phyloP scores from a whole-genome alignment of 23 tunicate genomes.

The Trididemnum clinides region DNA sequence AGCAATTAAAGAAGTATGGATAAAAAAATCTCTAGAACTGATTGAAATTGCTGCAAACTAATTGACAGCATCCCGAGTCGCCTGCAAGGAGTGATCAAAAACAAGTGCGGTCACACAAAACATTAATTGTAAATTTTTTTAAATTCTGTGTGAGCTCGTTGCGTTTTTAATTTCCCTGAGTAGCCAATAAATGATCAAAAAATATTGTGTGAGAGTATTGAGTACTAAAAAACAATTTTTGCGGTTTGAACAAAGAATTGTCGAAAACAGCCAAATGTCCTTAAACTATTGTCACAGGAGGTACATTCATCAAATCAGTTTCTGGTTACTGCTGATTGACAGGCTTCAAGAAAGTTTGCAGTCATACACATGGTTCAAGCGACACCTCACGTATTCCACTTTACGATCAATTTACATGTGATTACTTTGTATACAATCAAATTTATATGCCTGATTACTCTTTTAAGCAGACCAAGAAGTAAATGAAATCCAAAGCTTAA shows the following conservation, averaged over 20 bases:
- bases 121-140: background rate
- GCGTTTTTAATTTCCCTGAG: background rate
- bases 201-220: background rate
- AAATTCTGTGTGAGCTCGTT: background rate
- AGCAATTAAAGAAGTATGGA: slow-evolving; percentile 22
- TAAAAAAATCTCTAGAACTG: background rate
- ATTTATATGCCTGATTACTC: too few relatives aligned
- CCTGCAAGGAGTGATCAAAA: too few relatives aligned
- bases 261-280: background rate
- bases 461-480: too few relatives aligned
- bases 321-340: background rate
- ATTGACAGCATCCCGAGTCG: slow-evolving; percentile 29
- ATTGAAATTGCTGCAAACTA: slow-evolving; percentile 13
- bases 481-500: too few relatives aligned
- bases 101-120: too few relatives aligned
- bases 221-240: background rate
- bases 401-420: too few relatives aligned
- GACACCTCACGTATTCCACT: too few relatives aligned
- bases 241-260: background rate
- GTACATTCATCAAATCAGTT: background rate
- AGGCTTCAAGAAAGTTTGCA: background rate
- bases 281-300: background rate
- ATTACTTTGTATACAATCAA: too few relatives aligned
- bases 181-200: background rate
- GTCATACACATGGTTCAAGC: too few relatives aligned